Evolutionary conservation across 1,140 invertebrate genomes (phyloP).

Genomic region (Matsumurasca onukii): DNA sequence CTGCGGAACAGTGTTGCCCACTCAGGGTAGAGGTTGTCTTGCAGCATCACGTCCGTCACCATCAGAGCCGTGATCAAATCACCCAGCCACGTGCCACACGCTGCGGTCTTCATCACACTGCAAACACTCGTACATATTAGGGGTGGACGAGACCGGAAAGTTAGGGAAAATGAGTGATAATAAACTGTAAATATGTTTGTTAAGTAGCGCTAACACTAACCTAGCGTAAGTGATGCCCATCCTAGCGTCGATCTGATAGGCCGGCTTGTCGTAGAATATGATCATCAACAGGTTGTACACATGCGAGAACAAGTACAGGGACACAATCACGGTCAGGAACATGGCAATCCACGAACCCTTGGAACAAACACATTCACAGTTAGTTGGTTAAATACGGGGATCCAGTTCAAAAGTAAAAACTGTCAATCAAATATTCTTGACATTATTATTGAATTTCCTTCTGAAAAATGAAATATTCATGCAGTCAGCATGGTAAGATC

Average conservation of each 20-base stretch:
- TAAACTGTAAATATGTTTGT: too few species aligned
- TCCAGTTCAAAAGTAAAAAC: too few species aligned
- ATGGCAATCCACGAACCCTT: conserved; percentile 58
- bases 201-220: too few species aligned
- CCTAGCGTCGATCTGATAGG: conserved; percentile 47
- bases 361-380: too few species aligned
- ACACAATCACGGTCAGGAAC: conserved; percentile 54
- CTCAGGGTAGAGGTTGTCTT: conserved; percentile 57
- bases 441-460: too few species aligned
- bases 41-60: conserved; percentile 62
- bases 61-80: conserved; percentile 57
- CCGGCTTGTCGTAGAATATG: conserved; percentile 47
- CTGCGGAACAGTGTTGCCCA: conserved; percentile 50
- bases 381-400: too few species aligned
- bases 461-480: too few species aligned
- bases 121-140: too few species aligned
- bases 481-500: too few species aligned
- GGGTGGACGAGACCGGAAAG: too few species aligned
- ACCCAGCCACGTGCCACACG: conserved; percentile 58
- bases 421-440: too few species aligned
- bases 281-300: conserved; percentile 54
- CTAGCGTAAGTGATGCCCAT: conserved; percentile 48
- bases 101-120: conserved; percentile 58
- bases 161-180: too few species aligned
- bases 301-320: conserved; percentile 55